Evolutionary conservation across 64 coral and sea anemone genomes (phyloP).

Genomic region (Porites lutea): DNA sequence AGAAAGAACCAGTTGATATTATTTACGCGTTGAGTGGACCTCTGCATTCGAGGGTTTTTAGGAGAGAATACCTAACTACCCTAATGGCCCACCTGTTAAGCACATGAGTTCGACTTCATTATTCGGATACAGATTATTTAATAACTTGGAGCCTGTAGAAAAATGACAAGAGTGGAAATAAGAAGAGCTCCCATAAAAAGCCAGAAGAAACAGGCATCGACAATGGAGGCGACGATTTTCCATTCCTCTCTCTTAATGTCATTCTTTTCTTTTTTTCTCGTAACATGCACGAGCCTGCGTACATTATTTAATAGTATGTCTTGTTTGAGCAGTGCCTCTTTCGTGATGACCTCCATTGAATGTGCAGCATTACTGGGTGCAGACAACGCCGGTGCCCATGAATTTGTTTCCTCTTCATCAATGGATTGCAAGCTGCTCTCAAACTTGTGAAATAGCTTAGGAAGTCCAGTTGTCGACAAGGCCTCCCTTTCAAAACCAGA

Average conservation of each 20-base stretch:
- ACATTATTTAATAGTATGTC: constrained; percentile 62
- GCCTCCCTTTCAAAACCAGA: neutral
- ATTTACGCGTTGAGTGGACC: no score
- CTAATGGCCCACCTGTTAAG: no score
- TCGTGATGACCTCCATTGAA: neutral
- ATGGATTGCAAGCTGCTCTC: constrained; percentile 25
- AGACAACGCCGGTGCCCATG: neutral
- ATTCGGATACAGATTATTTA: neutral
- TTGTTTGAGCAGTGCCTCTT: constrained; percentile 29
- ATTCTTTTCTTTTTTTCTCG: constrained; percentile 57
- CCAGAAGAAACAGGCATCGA: constrained; percentile 84
- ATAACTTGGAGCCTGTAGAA: constrained; percentile 77
- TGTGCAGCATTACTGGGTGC: neutral
- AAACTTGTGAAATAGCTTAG: neutral
- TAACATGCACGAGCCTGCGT: constrained; percentile 47
- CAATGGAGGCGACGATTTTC: constrained; percentile 80
- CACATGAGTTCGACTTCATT: neutral
- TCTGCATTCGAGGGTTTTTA: no score
- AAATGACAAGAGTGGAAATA: constrained; percentile 73
- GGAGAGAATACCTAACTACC: no score
- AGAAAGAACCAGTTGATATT: no score
- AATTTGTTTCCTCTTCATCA: neutral
- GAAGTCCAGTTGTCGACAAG: neutral
- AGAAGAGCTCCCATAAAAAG: constrained; percentile 70
- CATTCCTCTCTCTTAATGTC: constrained; percentile 84